Percentiles rank a stretch among this genome's conserved stretches.
phyloP scores from a whole-genome alignment of 2,888 invertebrate genomes.

The Schizaphis graminum region DNA sequence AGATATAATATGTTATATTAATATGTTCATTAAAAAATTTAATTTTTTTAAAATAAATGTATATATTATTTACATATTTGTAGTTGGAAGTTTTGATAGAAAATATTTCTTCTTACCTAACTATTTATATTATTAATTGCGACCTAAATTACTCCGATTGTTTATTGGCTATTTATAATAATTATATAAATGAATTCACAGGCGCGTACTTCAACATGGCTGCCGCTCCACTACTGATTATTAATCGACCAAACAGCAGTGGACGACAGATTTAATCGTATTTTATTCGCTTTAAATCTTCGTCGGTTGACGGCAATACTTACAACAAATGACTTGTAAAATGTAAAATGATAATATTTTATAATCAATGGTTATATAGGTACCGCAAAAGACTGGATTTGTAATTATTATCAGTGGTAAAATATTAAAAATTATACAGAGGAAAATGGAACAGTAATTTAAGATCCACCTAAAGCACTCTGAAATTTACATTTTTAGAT shows the following conservation, averaged over 20 bases:
- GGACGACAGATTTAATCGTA: not conserved
- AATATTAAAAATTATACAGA: not conserved
- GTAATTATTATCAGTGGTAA: not conserved
- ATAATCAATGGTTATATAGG: not conserved
- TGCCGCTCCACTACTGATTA: not conserved
- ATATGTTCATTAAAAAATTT: not conserved
- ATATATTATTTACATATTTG: not conserved
- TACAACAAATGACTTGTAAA: not conserved
- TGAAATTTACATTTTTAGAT: not conserved
- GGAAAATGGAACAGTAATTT: not conserved
- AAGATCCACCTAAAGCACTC: not conserved
- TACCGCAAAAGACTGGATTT: not conserved
- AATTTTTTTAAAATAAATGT: not conserved
- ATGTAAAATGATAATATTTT: not conserved
- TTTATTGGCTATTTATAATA: not conserved
- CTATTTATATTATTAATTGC: not conserved
- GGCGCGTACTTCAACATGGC: not conserved
- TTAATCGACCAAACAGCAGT: not conserved
- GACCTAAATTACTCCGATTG: not conserved
- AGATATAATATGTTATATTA: not conserved
- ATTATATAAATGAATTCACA: constrained; percentile 14
- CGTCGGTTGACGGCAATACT: not conserved
- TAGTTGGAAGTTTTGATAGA: not conserved
- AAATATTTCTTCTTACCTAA: not conserved
- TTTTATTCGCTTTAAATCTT: not conserved